These are phyloP conservation scores for Orientallactaga sibirica DNA, from an alignment of 2,797 vertebrate species.

Conservation along the genomic window DNA sequence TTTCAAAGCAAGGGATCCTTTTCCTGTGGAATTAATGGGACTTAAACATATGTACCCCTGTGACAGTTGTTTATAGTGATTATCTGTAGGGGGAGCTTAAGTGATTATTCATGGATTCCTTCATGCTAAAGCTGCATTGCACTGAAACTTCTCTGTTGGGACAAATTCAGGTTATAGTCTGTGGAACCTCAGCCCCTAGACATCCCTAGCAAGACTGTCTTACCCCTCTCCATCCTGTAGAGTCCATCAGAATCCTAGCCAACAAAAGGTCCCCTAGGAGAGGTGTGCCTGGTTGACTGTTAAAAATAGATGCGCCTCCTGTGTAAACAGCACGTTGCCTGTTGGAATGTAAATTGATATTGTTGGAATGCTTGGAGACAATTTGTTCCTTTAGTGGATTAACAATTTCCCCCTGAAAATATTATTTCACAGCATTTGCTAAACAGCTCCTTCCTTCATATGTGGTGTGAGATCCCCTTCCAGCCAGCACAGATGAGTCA, in stretches of 20 bases:
- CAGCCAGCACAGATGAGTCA: neutral
- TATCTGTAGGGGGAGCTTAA: neutral
- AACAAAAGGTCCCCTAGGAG: conserved; percentile 41
- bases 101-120: neutral
- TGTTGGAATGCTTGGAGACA: conserved; percentile 32
- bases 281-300: conserved; percentile 38
- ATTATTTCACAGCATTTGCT: neutral
- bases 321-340: conserved; percentile 53
- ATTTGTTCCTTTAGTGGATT: conserved; percentile 62
- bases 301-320: conserved; percentile 24
- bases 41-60: neutral
- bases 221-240: neutral
- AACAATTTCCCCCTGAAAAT: conserved; percentile 53
- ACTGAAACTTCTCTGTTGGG: neutral
- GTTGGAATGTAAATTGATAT: conserved; percentile 43
- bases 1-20: conserved; percentile 29
- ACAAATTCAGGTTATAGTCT: neutral
- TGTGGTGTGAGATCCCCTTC: neutral
- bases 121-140: neutral
- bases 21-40: neutral
- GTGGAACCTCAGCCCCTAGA: neutral
- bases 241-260: conserved; percentile 1
- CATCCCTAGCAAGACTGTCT: neutral
- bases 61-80: neutral
- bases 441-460: conserved; percentile 28